These are phyloP conservation scores for Condylostylus longicornis DNA, from an alignment of 1,140 invertebrate genomes.

Conservation along the genomic window DNA sequence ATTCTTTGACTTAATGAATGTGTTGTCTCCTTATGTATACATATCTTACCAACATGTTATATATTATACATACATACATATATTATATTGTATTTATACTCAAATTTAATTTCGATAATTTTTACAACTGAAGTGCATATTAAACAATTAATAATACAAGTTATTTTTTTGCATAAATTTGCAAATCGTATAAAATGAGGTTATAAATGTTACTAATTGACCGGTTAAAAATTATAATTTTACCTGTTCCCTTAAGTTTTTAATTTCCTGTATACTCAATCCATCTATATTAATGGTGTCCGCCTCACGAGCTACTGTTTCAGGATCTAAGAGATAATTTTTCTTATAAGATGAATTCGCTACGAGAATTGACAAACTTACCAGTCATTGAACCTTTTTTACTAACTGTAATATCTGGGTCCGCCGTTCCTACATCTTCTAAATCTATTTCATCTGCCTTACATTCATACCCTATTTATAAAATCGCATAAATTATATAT, in stretches of 20 bases:
- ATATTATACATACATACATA: no score
- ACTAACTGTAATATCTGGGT: no score
- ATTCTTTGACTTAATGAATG: no score
- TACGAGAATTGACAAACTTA: no score
- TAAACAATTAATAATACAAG: neutral
- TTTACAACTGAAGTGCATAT: neutral
- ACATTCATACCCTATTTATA: no score
- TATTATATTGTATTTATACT: neutral
- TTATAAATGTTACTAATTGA: neutral
- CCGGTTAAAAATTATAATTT: conserved; percentile 1
- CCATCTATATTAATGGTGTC: conserved; percentile 95
- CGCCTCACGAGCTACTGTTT: conserved; percentile 73
- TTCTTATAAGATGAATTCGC: no score
- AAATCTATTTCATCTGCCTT: no score
- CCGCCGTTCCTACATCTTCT: no score
- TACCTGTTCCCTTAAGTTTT: conserved; percentile 70
- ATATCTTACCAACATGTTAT: no score
- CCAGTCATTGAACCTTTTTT: no score
- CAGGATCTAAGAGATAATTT: conserved; percentile 49
- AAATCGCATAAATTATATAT: no score
- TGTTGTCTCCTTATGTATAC: no score
- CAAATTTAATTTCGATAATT: neutral
- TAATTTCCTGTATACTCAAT: conserved; percentile 84
- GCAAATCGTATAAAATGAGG: neutral
- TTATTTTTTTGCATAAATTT: neutral